Base-by-base conservation (phyloP, 2,888 invertebrate species). In the Ormyrus thymus region DNA sequence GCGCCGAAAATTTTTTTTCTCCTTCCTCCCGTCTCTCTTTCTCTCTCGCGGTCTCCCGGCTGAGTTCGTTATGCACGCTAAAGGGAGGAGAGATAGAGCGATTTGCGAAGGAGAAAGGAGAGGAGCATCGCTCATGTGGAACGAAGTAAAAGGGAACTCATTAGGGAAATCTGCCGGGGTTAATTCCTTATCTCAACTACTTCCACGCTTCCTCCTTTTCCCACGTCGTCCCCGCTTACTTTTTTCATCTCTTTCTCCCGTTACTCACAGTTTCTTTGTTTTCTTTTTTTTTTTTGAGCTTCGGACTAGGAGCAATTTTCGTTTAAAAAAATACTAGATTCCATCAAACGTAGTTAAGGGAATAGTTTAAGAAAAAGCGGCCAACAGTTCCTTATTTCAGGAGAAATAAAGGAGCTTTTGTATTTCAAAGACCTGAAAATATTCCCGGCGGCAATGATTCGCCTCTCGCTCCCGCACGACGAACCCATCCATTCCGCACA, bases 141-240 rank as follows among this genome's bases (percentile, higher is more conserved):
- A 84, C 78, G 80, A 83, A 82, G 83, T 81, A 83, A 84, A 83
- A 82, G 82, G 81, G 82, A 83, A 83, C 85, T 86, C 85, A 84
- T 86, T 86, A 86, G 84, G 84, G 83, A 85, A 85, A 85, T 85
- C 84, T 84, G 81, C 83, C 81, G 83, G 81, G 73, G 82, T 84
- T 85, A 85, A 85, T 85, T 86, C 81, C 84, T 84, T 83, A 84
- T 85, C 84, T 84, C 75, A 75, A 79, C 68, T 68, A 58, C 66
- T 56, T 7, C 68, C 45, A n/a, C 45, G 43, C 10, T 9, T 56
- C 10, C 15, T 10, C 55, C 77, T 56, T 80, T 70, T 68, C 61
- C 66, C 50, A 58, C 59, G 43, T 61, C 72, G 13, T 15, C 58
- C 50, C 56, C 55, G 46, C 73, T 58, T 46, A 10, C 65, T 58